A percentile compares a stretch with the other conserved stretches of the same genome.
Evolutionary conservation across 1,140 invertebrate genomes (phyloP).

Genomic region (Stegodyphus dumicola): DNA sequence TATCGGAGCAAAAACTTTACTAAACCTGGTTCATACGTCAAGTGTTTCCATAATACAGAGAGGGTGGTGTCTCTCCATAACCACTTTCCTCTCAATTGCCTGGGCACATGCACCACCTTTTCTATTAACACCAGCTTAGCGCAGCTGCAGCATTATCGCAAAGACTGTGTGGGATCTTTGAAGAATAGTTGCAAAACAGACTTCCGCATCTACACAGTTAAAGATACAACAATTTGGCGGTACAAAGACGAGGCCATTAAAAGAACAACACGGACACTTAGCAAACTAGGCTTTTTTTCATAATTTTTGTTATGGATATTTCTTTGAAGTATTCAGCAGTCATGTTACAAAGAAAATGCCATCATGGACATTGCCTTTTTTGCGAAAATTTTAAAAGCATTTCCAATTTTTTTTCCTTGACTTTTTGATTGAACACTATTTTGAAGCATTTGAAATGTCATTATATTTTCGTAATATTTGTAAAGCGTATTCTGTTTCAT

Average conservation of each 20-base stretch:
- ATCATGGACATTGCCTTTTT: neutral
- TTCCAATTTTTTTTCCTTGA: neutral
- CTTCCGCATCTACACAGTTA: conserved; percentile 82
- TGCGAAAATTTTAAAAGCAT: neutral
- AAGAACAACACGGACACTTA: conserved; percentile 78
- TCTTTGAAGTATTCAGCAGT: neutral
- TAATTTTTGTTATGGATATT: neutral
- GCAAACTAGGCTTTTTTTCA: conserved; percentile 79
- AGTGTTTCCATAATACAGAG: conserved; percentile 93
- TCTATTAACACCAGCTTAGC: conserved; percentile 84
- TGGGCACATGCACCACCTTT: conserved; percentile 88
- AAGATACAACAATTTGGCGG: conserved; percentile 89
- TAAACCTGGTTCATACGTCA: conserved; percentile 92
- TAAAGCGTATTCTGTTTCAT: neutral
- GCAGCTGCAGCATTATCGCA: conserved; percentile 92
- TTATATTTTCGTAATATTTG: too few relatives aligned
- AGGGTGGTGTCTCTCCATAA: conserved; percentile 90
- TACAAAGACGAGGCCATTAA: conserved; percentile 81
- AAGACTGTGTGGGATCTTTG: conserved; percentile 89
- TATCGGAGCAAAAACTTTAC: conserved; percentile 91
- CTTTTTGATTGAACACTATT: neutral
- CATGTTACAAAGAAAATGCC: neutral
- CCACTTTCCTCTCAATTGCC: conserved; percentile 89
- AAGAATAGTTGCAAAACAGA: conserved; percentile 85
- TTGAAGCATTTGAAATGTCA: neutral